Base-by-base conservation (phyloP, 2,797 vertebrate genomes). In the Parambassis ranga region DNA sequence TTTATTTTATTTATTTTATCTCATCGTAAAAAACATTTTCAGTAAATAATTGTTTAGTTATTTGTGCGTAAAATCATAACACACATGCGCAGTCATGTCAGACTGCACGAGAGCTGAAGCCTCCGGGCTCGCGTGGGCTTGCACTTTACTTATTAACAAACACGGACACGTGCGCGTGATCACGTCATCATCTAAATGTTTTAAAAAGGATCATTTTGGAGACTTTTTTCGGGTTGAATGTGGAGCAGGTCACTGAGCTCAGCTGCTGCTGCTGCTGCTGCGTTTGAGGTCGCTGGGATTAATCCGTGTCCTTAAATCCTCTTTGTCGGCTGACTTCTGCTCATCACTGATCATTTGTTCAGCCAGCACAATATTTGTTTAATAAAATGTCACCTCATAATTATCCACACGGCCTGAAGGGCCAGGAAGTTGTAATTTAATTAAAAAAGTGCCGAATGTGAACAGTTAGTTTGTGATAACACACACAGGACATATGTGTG, bases 211-310 rank as follows among this genome's bases (percentile, higher is more conserved):
- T 2, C 13, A 4, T 19, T 30, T 46, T 19, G 13, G 27, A 46
- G 3, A 46, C 43, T 30, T 8, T 43, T 46, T 30, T n/a, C 56
- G 37, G 47, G 57, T 77, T 57, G 52, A 67, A 75, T 57, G 65
- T 53, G 52, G 38, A 73, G 53, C 65, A 55, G 52, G 63, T 76
- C 71, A 68, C 10, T 43, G 46, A 63, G 65, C 61, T 72, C 71
- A 71, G 71, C 63, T 66, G 58, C 13, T 75, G 69, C 82, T 71
- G 71, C 63, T 66, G 58, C 13, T 75, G 69, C 82, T 71, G 75
- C 80, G 36, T 87, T 73, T 60, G 67, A 79, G 84, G 87, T 86
- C 84, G 81, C 43, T 49, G 1, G 77, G 81, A 86, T 82, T 85
- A 83, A 78, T 63, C 35, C 1, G 20, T 4, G 65, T 57, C 64